Base-by-base conservation (phyloP, 2,797 vertebrate genomes). In the Acanthis flammea region DNA sequence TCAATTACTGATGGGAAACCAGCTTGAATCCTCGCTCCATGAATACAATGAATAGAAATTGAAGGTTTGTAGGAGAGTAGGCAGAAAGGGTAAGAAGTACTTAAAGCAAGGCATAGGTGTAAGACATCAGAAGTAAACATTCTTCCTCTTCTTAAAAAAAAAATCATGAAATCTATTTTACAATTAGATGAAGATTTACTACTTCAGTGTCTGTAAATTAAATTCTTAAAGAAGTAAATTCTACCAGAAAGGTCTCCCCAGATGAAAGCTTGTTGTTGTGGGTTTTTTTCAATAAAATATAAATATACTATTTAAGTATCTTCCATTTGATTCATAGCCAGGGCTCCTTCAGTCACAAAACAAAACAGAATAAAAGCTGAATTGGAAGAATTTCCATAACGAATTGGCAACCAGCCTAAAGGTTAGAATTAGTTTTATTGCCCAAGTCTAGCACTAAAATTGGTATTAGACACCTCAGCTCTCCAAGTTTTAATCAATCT, bases 281-380 rank as follows among this genome's bases (percentile, higher is more conserved):
- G 14, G 4, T 12, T 3, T 55, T 55, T 74, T 62, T 45, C 35
- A 80, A 61, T 54, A 57, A 74, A 83, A 90, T 12, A 2, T 73
- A 72, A 86, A 77, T 48, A 86, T 0, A 6, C 28, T 37, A n/a
- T 5, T 85, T 39, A 82, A 94, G 17, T 60, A 68, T 47, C 55
- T 83, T 81, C 51, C 50, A 47, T 50, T 83, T 93, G 71, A 87
- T 77, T 73, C 11, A 33, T 11, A 72, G 44, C 53, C 79, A 94
- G 37, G 22, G 35, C 30, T 66, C 72, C 57, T 50, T 85, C 80
- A 80, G 39, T 45, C 90, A 91, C 71, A 82, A 71, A 84, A 62
- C 53, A 93, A 80, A 68, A 94, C 65, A 92, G 77, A 95, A 90
- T 95, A 95, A 94, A 95, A 94, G 76, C 72, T 85, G 77, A 76